Base-by-base conservation (phyloP, 2,797 vertebrate species). In the Simalia tracyae region DNA sequence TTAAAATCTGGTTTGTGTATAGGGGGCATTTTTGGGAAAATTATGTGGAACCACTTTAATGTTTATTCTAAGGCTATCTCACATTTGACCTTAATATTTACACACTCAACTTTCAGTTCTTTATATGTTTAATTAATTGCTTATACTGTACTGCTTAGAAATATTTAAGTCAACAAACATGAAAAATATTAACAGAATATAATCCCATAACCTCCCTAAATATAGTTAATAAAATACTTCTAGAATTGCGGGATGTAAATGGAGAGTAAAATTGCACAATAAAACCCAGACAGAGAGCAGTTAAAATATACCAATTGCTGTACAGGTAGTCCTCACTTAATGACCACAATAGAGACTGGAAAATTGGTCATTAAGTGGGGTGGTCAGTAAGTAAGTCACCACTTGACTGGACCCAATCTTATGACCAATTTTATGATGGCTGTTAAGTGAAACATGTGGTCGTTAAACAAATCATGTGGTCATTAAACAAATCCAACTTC, bases 1-100 rank as follows among this genome's bases (percentile, higher is more conserved):
- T 92, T 92, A 91, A 92, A 93, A 87, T 63, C 84, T 84, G 63
- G 89, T 46, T 42, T 68, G 59, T 72, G 89, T 89, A 88, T 89
- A 4, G 1, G 3, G 91, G 50, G 14, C 91, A 90, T 28, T 56
- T 0, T 81, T 76, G 26, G 36, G 92, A 36, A 57, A 93, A 81
- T 14, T 3, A 91, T n/a, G 28, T 90, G 90, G 22, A 10, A 72
- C 54, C 22, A 87, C 36, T 31, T 68, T n/a, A 64, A 63, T 64
- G 2, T 85, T 91, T 76, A 50, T 36, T 50, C 59, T 59, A 31
- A 8, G 84, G 5, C 31, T 68, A 46, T 84, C 28, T 10, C 57
- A 61, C 12, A n/a, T 42, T 54, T 50, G 24, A 64, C 14, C 28
- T 46, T 72, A 46, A 26, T 84, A 46, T 61, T 81, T 61, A 61